Conservation (phyloP, 2,797 vertebrate genomes). For the Artibeus lituratus region DNA sequence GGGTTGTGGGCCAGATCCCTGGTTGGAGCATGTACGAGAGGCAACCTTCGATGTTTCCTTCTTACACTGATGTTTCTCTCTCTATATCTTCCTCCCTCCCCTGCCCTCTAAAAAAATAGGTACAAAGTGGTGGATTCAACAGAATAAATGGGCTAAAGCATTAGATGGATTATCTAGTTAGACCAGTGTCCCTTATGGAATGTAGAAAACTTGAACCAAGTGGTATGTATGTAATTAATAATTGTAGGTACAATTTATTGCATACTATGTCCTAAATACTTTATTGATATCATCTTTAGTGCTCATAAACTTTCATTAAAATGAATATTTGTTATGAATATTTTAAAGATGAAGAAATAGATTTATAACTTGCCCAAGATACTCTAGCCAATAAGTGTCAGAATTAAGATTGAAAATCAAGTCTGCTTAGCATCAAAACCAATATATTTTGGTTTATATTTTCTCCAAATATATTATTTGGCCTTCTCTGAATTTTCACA, state of each 20-base stretch:
- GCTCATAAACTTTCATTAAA: neutral
- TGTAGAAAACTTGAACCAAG: neutral
- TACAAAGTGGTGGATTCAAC: neutral
- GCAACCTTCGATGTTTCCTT: neutral
- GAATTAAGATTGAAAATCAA: slow-evolving; percentile 14
- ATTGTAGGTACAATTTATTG: neutral
- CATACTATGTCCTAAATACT: neutral
- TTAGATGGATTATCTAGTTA: neutral
- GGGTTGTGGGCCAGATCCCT: neutral
- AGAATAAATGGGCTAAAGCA: neutral
- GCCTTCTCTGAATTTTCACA: neutral
- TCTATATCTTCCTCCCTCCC: neutral
- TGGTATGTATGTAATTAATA: neutral
- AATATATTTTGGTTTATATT: no score
- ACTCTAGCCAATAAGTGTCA: neutral
- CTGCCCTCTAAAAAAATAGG: neutral
- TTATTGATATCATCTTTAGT: neutral
- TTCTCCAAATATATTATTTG: neutral
- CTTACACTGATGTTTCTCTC: neutral
- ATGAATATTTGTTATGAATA: neutral
- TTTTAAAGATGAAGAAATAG: slow-evolving; percentile 7
- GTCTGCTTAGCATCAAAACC: neutral
- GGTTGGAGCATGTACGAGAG: neutral
- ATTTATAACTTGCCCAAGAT: neutral
- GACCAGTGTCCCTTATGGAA: neutral